Conservation (phyloP, 1,140 invertebrate species). For the Varroa destructor region DNA sequence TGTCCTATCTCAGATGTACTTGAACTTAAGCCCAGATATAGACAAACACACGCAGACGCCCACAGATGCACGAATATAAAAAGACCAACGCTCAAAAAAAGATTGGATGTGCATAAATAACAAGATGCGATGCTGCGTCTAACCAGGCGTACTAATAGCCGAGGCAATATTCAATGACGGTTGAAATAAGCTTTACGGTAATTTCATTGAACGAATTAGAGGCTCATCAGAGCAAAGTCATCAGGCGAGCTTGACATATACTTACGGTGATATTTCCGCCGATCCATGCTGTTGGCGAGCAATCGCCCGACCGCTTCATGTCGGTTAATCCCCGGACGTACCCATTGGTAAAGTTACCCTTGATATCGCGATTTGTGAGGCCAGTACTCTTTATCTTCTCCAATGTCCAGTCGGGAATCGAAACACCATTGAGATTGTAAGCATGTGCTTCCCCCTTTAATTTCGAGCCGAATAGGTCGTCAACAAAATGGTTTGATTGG, state of each 20-base stretch:
- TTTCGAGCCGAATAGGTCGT: slow-evolving; percentile 3
- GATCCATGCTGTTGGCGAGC: slow-evolving; percentile 21
- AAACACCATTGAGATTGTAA: slow-evolving; percentile 8
- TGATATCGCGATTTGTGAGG: slow-evolving; percentile 20
- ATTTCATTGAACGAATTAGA: too few relatives aligned
- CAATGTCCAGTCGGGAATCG: neutral
- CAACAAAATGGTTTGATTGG: slow-evolving; percentile 22
- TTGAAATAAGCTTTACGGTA: too few relatives aligned
- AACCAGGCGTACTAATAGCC: too few relatives aligned
- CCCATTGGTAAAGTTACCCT: slow-evolving; percentile 14
- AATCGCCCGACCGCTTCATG: slow-evolving; percentile 9
- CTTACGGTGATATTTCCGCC: slow-evolving; percentile 26
- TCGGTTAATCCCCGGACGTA: neutral
- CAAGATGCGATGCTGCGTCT: too few relatives aligned
- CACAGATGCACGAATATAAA: too few relatives aligned
- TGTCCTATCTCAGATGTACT: too few relatives aligned
- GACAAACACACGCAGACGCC: too few relatives aligned
- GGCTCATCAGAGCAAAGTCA: too few relatives aligned
- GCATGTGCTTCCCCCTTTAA: neutral
- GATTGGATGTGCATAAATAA: too few relatives aligned
- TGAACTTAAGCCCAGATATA: too few relatives aligned
- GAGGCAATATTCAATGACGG: too few relatives aligned
- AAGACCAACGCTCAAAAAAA: too few relatives aligned
- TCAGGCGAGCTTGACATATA: neutral
- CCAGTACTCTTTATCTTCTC: slow-evolving; percentile 19